Base-by-base conservation (phyloP, 1,140 invertebrate species). In the Lanistes nyassanus region DNA sequence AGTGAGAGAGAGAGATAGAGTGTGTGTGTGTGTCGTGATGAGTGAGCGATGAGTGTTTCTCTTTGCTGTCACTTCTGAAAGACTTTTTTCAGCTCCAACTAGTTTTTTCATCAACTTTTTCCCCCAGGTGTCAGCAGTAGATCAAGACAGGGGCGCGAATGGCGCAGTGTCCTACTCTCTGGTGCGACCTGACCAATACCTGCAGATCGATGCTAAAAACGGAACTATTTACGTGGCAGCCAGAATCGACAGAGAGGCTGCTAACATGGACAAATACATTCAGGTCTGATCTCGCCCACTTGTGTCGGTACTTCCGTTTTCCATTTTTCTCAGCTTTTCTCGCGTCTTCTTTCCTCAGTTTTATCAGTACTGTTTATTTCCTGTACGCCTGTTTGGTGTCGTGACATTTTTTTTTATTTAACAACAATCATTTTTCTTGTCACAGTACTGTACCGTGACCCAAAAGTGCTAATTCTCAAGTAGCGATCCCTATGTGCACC, bases 121-220 rank as follows among this genome's bases (percentile, higher is more conserved):
- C 1, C 29, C 9, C 2, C 56, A 86, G 85, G 83, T 86, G 7
- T 69, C 42, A 66, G 85, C 85, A 21, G 68, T 60, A 47, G 85
- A 86, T 74, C 60, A 80, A 53, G 85, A 86, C 76, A 72, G 84
- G 58, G 84, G 84, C 9, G 51, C 72, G 31, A 85, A 86, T 80
- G 79, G 74, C 23, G 23, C 13, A 36, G 71, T 80, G 55, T 68
- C 29, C 1, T 80, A 80, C 76, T 31, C 56, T 36, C 73, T 80
- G 36, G 70, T 69, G n/a, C 72, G 68, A 5, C 68, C 69, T 6
- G 53, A 53, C 9, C 58, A 66, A 6, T 58, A 39, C 11, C 29
- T 65, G 64, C 39, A 55, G 11, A 16, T 26, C 16, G 34, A 16
- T 62, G 42, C 71, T 55, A 62, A 39, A n/a, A 65, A 66, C 9